Evolutionary conservation across 2,113 vertebrate species (phyloP), one percentile per base, ranked within the genome.

Genomic region (Lophochroa leadbeateri): DNA sequence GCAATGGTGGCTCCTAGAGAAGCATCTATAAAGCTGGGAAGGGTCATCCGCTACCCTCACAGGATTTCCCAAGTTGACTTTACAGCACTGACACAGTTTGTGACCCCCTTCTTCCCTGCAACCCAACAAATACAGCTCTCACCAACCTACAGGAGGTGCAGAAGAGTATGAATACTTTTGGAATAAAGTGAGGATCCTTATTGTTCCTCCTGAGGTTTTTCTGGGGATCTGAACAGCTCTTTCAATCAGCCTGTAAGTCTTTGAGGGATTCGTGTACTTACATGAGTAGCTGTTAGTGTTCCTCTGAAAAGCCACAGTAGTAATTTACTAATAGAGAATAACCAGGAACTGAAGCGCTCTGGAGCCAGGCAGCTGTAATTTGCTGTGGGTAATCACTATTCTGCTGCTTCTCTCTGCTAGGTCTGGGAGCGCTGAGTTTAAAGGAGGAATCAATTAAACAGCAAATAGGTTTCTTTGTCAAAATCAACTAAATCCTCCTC

Each of bases 391-490:
- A 95, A 97, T 97, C 97, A 97, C 86, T 92, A 95, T 94, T 83
- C 86, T 94, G 91, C 87, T 94, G 86, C 82, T 96, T 84, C 70
- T 84, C 77, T 80, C 76, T 97, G 86, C 97, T 96, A 74, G 74
- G 46, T 82, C 87, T 92, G 88, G 88, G 95, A 90, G 95, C 39
- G 46, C 97, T 93, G 97, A 98, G 98, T 97, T 97, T 97, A 97
- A 97, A 98, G 96, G 91, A 96, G 88, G 97, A 98, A 98, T 98
- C 97, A 98, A 98, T 98, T 98, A 98, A 97, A 97, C 95, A 98
- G 97, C 97, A 98, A 98, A 98, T 98, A 97, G 98, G 96, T 96
- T 98, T 97, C 97, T 98, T 97, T 97, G 97, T 98, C 97, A 97
- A 97, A 92, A 97, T 94, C 96, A 96, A 95, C 96, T 97, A 97